Evolutionary conservation across 2,797 vertebrate genomes (phyloP).

Genomic region (Microctenopoma lineatum): DNA sequence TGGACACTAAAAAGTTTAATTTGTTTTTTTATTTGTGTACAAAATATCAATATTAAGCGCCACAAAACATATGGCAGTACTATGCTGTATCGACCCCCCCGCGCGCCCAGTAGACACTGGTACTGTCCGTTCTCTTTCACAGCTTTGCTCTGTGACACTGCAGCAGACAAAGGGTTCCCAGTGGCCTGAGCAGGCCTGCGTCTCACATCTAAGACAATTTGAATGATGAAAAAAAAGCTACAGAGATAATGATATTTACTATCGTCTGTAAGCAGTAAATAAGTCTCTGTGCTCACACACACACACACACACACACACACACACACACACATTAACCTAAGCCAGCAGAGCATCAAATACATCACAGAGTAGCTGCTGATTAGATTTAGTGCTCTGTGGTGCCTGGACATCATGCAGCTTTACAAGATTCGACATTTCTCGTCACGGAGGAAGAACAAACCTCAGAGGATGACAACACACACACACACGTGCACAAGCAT

Average conservation of each 20-base stretch:
- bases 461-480: slow-evolving; percentile 44
- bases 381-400: slow-evolving; percentile 67
- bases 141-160: slow-evolving; percentile 16
- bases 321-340: slow-evolving; percentile 14
- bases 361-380: slow-evolving; percentile 54
- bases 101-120: no score
- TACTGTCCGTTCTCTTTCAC: not conserved
- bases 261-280: slow-evolving; percentile 65
- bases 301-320: slow-evolving; percentile 15
- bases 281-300: slow-evolving; percentile 31
- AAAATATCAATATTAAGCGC: no score
- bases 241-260: slow-evolving; percentile 66
- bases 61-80: no score
- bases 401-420: slow-evolving; percentile 58
- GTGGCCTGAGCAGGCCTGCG: slow-evolving; percentile 21
- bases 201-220: slow-evolving; percentile 37
- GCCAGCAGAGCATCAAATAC: slow-evolving; percentile 41
- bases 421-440: slow-evolving; percentile 66
- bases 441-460: slow-evolving; percentile 63
- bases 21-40: no score
- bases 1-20: no score
- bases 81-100: no score
- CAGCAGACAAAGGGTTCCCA: not conserved
- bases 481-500: slow-evolving; percentile 12
- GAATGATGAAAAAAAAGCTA: slow-evolving; percentile 51